These are phyloP conservation scores for Chloroclystis v-ata DNA, from an alignment of 2,888 invertebrate species.

Conservation along the genomic window DNA sequence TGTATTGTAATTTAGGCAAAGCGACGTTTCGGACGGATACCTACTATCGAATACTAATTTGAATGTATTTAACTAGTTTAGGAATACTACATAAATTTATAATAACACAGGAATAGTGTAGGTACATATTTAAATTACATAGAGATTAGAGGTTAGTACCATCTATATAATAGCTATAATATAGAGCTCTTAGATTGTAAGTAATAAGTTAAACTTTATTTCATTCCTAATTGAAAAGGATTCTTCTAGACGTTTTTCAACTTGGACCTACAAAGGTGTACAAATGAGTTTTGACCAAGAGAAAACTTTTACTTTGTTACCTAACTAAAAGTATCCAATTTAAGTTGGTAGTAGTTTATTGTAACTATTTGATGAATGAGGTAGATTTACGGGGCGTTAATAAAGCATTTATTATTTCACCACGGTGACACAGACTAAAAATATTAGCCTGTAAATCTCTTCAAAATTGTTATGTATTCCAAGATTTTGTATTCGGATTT, in stretches of 20 bases:
- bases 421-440: slow-evolving; percentile 35
- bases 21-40: too few relatives aligned
- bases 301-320: slow-evolving; percentile 45
- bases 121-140: too few relatives aligned
- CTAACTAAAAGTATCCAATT: slow-evolving; percentile 58
- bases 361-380: slow-evolving; percentile 52
- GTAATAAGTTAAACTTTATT: too few relatives aligned
- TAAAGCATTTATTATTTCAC: slow-evolving; percentile 55
- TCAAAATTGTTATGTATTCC: not conserved
- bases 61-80: too few relatives aligned
- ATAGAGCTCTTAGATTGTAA: too few relatives aligned
- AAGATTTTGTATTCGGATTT: too few relatives aligned
- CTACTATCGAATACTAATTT: too few relatives aligned
- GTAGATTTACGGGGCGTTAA: slow-evolving; percentile 49
- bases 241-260: not conserved
- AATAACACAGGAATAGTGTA: too few relatives aligned
- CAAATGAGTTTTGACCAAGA: slow-evolving; percentile 27
- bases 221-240: not conserved
- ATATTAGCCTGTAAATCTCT: not conserved
- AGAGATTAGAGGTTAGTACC: too few relatives aligned
- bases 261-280: slow-evolving; percentile 5
- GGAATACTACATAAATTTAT: too few relatives aligned
- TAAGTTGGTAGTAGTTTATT: slow-evolving; percentile 51
- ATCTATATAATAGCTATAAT: too few relatives aligned
- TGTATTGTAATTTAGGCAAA: too few relatives aligned